phyloP scores from a whole-genome alignment of 2,113 vertebrate species.

The Cochlearius cochlearius region DNA sequence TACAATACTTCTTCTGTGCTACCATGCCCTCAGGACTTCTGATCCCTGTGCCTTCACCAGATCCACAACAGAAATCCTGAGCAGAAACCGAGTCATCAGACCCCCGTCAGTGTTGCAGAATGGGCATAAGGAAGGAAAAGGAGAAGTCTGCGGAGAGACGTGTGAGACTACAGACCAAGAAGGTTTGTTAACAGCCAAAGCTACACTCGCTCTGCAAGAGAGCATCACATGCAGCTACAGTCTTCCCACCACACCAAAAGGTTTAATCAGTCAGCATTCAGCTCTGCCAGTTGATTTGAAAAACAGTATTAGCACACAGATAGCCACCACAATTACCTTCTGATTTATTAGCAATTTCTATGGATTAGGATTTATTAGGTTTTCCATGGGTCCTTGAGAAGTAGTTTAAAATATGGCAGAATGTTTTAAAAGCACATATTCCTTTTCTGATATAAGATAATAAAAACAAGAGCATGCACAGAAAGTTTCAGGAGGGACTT shows the following conservation, averaged over 20 bases:
- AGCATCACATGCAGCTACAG: background rate
- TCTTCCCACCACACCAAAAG: background rate
- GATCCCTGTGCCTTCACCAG: background rate
- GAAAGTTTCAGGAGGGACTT: background rate
- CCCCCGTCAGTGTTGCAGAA: background rate
- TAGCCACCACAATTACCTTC: background rate
- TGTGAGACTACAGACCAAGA: background rate
- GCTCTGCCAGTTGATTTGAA: background rate
- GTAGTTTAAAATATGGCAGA: background rate
- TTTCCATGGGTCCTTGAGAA: background rate
- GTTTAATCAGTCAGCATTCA: background rate
- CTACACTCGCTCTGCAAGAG: background rate
- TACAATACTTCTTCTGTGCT: background rate
- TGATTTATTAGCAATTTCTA: background rate
- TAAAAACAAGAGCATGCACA: background rate
- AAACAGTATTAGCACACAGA: background rate
- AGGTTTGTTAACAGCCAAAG: background rate
- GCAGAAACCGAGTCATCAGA: background rate
- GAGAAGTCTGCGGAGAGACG: background rate
- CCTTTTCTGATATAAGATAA: background rate
- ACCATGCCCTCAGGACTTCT: background rate
- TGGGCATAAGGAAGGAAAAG: background rate
- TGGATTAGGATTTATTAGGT: background rate
- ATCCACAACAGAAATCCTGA: background rate
- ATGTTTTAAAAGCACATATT: background rate